Evolutionary conservation across 2,888 invertebrate genomes (phyloP).

Genomic region (Dryobota labecula): DNA sequence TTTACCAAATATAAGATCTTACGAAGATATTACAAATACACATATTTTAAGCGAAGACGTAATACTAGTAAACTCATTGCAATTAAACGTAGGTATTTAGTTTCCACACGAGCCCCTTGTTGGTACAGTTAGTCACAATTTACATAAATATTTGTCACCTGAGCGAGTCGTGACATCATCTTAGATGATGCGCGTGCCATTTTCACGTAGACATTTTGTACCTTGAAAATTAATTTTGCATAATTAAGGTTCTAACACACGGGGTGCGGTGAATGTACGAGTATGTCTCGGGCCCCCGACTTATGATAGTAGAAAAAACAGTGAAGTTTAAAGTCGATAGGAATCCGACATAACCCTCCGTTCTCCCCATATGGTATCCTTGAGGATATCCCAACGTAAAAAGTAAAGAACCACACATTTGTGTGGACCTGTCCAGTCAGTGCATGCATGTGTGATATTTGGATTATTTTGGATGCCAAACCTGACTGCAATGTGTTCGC

Average conservation of each 20-base stretch:
- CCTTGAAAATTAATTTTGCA: constrained; percentile 23
- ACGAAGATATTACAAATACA: constrained; percentile 10
- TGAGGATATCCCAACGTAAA: too few species aligned
- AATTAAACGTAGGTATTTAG: constrained; percentile 39
- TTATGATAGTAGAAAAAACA: too few species aligned
- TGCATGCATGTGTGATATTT: neutral
- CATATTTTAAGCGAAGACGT: constrained; percentile 39
- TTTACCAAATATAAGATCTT: neutral
- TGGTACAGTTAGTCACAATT: constrained; percentile 71
- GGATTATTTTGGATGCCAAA: neutral
- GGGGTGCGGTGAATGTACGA: too few species aligned
- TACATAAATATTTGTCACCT: constrained; percentile 78
- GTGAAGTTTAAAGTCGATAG: too few species aligned
- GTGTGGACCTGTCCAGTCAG: too few species aligned
- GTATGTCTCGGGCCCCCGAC: too few species aligned
- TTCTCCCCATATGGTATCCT: too few species aligned
- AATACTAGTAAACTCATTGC: constrained; percentile 23
- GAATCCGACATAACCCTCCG: too few species aligned
- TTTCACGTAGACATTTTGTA: constrained; percentile 40
- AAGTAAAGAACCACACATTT: neutral
- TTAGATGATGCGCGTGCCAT: constrained; percentile 61
- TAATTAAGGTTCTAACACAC: neutral
- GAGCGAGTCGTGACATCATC: constrained; percentile 72
- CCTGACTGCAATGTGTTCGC: neutral
- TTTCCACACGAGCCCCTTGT: constrained; percentile 51